Evolutionary conservation across 2,797 vertebrate species (phyloP).

Genomic region (Notamacropus eugenii): DNA sequence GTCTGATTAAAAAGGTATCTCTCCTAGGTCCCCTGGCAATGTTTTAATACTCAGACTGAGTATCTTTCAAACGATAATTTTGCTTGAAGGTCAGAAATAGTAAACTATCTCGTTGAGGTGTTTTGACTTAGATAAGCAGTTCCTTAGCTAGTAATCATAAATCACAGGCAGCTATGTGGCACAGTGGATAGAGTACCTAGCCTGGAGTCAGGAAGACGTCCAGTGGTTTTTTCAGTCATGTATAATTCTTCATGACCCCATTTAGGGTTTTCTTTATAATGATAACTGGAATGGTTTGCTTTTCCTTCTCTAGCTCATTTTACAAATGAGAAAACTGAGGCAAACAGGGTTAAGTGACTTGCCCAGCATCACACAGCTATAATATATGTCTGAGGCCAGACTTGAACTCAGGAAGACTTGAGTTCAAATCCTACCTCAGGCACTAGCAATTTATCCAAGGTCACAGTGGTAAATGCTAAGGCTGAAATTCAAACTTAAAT

Average conservation of each 20-base stretch:
- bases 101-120: not conserved
- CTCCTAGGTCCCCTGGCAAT: not conserved
- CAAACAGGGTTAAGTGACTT: not conserved
- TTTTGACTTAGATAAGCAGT: not conserved
- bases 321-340: not conserved
- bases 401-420: not conserved
- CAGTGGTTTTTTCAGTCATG: not conserved
- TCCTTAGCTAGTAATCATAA: not conserved
- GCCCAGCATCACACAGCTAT: not conserved
- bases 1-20: not conserved
- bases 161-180: not conserved
- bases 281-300: not conserved
- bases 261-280: not conserved
- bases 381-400: not conserved
- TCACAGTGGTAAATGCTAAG: not conserved
- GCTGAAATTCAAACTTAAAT: not conserved
- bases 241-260: not conserved
- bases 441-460: not conserved
- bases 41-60: not conserved
- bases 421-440: not conserved
- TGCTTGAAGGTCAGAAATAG: not conserved
- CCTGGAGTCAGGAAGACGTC: not conserved
- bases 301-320: not conserved
- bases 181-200: not conserved
- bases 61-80: not conserved